Evolutionary conservation across 2,888 invertebrate species (phyloP).

Genomic region (Andrena bicolor): DNA sequence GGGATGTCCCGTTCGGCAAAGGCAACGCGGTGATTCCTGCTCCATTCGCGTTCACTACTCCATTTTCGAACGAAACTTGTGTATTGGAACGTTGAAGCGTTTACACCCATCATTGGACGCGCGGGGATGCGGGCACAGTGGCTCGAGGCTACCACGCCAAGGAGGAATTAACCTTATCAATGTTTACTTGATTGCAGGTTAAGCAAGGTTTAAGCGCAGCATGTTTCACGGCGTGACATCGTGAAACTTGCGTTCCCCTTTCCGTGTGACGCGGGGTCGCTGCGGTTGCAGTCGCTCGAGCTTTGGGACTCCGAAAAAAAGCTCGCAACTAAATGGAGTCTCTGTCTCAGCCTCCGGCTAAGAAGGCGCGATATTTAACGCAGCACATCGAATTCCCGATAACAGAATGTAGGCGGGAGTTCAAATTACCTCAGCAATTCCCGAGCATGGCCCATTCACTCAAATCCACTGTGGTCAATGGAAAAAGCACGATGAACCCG

Average conservation of each 20-base stretch:
- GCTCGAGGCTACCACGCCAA: neutral
- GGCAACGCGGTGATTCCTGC: constrained; percentile 40
- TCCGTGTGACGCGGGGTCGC: neutral
- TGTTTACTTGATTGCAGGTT: constrained; percentile 26
- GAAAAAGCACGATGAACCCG: neutral
- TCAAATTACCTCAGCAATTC: constrained; percentile 74
- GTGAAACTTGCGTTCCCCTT: neutral
- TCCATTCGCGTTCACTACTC: neutral
- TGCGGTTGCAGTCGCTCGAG: neutral
- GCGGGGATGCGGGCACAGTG: neutral
- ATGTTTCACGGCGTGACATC: neutral
- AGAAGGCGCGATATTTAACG: neutral
- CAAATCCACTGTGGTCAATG: constrained; percentile 9
- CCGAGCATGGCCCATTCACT: constrained; percentile 66
- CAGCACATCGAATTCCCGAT: neutral
- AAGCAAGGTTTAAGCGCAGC: constrained; percentile 31
- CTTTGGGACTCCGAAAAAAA: neutral
- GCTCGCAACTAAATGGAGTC: constrained; percentile 49
- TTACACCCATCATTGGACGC: neutral
- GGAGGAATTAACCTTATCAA: neutral
- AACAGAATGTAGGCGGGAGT: constrained; percentile 68
- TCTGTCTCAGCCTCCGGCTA: neutral
- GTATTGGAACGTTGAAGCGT: too few species aligned
- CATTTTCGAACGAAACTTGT: neutral
- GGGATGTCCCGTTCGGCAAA: constrained; percentile 68